Conservation (phyloP, 2,888 invertebrate genomes). For the Tenthredo livida region DNA sequence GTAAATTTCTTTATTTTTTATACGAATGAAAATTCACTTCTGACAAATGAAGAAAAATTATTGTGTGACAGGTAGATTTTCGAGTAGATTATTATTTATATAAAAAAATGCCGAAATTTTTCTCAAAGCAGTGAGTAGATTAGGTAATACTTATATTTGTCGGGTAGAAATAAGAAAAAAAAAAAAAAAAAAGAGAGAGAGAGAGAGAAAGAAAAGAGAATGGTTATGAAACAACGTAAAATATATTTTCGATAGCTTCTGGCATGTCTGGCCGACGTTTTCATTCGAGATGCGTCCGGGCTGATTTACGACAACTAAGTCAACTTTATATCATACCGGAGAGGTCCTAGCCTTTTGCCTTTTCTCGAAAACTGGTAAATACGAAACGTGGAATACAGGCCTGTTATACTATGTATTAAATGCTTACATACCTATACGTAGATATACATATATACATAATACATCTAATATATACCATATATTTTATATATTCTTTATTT, state of each 20-base stretch:
- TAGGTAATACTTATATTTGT: conserved; percentile 8
- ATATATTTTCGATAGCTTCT: conserved; percentile 10
- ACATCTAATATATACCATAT: background rate
- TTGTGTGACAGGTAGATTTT: background rate
- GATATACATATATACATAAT: background rate
- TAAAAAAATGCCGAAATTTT: background rate
- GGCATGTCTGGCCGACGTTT: conserved; percentile 20
- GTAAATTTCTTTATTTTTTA: background rate
- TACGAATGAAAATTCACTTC: background rate
- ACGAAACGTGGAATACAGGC: background rate
- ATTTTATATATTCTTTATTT: conserved; percentile 20
- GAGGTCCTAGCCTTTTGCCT: conserved; percentile 3
- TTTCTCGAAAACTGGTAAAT: conserved; percentile 31
- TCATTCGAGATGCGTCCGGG: conserved; percentile 24
- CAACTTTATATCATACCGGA: conserved; percentile 26
- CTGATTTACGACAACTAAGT: conserved; percentile 43
- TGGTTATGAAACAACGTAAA: conserved; percentile 13
- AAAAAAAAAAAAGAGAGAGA: too few species aligned
- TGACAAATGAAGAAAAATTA: background rate
- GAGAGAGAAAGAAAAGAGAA: background rate
- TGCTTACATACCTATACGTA: background rate
- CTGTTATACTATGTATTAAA: background rate
- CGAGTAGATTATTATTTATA: background rate
- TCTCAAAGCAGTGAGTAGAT: background rate
- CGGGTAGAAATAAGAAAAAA: background rate